These are phyloP conservation scores for Andrena minutula DNA, from an alignment of 2,888 invertebrate species.

Conservation along the genomic window DNA sequence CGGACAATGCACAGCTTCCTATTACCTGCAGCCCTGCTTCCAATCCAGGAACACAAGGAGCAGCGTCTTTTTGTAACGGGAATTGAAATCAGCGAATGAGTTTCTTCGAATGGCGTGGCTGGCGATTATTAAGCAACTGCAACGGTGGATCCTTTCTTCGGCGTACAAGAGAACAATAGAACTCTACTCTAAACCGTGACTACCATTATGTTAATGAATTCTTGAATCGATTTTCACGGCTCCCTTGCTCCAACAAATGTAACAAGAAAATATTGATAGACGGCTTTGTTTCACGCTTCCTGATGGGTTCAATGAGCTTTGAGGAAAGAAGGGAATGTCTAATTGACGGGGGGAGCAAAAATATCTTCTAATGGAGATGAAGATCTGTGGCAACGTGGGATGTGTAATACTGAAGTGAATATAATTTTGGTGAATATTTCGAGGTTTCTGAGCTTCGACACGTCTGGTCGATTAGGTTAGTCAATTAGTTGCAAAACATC, in stretches of 20 bases:
- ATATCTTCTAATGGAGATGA: too few species aligned
- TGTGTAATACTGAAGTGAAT: too few species aligned
- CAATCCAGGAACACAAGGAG: conserved; percentile 3
- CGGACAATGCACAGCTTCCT: not conserved
- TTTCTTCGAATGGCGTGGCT: conserved; percentile 1
- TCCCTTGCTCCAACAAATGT: not conserved
- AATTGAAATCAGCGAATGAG: not conserved
- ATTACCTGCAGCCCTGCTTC: not conserved
- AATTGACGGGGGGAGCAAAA: too few species aligned
- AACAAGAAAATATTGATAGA: not conserved
- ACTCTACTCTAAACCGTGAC: not conserved
- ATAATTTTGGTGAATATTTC: too few species aligned
- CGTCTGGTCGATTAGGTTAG: too few species aligned
- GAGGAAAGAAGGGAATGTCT: too few species aligned
- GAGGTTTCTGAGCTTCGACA: too few species aligned
- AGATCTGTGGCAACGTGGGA: too few species aligned
- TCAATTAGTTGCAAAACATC: too few species aligned
- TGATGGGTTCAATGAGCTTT: too few species aligned
- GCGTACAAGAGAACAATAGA: not conserved
- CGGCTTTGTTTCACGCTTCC: not conserved
- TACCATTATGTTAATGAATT: conserved; percentile 11
- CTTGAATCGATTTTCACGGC: not conserved
- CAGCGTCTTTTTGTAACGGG: not conserved
- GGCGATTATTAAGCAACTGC: conserved; percentile 10
- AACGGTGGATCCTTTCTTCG: not conserved